Evolutionary conservation across 2,888 invertebrate species (phyloP), one percentile per base, ranked within the genome.

Genomic region (Thecophora atra): DNA sequence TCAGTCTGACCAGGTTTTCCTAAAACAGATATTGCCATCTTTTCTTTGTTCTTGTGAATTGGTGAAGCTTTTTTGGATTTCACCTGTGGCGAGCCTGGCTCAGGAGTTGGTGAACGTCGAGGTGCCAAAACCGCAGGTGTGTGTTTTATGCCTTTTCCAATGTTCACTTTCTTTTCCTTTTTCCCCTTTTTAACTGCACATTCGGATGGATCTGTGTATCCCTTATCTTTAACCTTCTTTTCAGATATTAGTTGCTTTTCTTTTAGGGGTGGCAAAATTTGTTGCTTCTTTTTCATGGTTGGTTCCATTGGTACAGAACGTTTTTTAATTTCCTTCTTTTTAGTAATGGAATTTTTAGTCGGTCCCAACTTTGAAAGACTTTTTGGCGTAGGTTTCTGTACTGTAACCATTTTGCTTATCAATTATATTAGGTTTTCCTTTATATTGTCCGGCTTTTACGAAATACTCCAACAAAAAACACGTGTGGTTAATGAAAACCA

Each of bases 351-450:
- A 52, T 72, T 73, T 3, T 52, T 26, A 0, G 28, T 21, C 42
- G 69, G 71, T 28, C 30, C 0, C 15, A 30, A 8, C 7, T 73
- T 73, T 24, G 58, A 52, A 11, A 74, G 19, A 2, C 72, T 44
- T 73, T 77, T 78, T 0, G 75, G 73, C 19, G 17, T 70, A 15
- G 73, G 72, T 52, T 77, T 78, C 30, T 74, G 75, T 58, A 78
- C 72, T 74, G 77, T 78, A 8, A 76, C 78, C 78, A 78, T 78
- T 67, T 73, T 76, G 44, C 24, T 6, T 58, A 17, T 26, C 5
- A n/a, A n/a, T 56, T 7, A 19, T 62, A 42, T 51, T 51, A 15
- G 11, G 51, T 69, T 58, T n/a, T 19, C 6, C 17, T 17, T 44
- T 26, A 24, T 7, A 42, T 21, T 56, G 17, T 3, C 6, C 19